A percentile compares a stretch with the other conserved stretches of the same genome.
These are phyloP conservation scores for Crotophaga sulcirostris DNA, from an alignment of 2,113 vertebrate genomes.

Conservation along the genomic window DNA sequence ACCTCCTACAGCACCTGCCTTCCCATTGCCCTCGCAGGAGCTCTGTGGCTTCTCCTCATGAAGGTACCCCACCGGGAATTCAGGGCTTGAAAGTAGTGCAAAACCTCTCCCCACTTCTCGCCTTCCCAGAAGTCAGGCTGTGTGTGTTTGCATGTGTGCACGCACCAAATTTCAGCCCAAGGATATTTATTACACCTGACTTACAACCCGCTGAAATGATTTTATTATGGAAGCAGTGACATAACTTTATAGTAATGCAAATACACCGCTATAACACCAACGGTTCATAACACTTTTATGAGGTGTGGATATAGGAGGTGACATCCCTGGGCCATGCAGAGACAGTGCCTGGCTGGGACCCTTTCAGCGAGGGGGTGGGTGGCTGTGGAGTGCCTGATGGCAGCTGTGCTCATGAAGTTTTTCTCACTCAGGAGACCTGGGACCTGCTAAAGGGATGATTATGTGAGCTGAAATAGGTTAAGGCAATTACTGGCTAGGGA, in stretches of 20 bases:
- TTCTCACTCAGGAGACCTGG: background rate
- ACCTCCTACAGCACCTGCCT: background rate
- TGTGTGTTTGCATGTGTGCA: background rate
- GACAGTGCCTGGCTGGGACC: background rate
- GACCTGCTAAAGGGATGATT: background rate
- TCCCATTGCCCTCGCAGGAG: background rate
- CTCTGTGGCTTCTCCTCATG: background rate
- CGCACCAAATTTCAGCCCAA: background rate
- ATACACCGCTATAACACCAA: background rate
- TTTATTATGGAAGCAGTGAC: constrained; percentile 44
- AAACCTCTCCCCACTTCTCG: background rate
- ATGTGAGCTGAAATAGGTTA: background rate
- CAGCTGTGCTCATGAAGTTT: too few relatives aligned
- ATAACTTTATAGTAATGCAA: background rate
- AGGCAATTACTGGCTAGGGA: background rate
- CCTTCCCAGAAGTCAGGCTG: background rate
- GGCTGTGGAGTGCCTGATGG: background rate
- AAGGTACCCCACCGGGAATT: background rate
- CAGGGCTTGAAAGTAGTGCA: background rate
- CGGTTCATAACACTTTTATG: background rate
- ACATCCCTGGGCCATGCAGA: background rate
- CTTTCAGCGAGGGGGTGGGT: background rate
- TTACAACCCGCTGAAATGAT: background rate
- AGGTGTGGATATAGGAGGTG: background rate
- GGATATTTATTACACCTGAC: constrained; percentile 22